These are phyloP conservation scores for Cryptotis parvus DNA, from an alignment of 2,113 vertebrate species.

Conservation along the genomic window DNA sequence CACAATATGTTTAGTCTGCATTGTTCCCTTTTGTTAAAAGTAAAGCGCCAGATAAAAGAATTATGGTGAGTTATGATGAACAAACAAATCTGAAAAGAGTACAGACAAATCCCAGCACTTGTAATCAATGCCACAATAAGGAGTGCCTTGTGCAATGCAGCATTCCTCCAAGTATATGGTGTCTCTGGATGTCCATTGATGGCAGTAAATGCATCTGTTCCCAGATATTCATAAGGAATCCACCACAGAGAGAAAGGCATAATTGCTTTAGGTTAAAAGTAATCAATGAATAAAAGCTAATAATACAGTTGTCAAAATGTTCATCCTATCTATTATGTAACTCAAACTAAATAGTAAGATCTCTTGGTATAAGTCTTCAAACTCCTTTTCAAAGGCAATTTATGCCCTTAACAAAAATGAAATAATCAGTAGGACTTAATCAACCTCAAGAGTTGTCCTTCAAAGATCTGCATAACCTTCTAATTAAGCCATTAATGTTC, in stretches of 20 bases:
- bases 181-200: background rate
- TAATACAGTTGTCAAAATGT: background rate
- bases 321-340: background rate
- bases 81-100: background rate
- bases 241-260: background rate
- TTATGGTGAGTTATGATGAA: background rate
- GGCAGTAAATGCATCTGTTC: background rate
- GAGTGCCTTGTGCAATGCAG: background rate
- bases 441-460: background rate
- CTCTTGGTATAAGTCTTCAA: background rate
- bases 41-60: too few species aligned
- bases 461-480: background rate
- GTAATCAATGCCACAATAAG: background rate
- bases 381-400: background rate
- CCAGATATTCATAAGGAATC: background rate
- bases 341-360: background rate
- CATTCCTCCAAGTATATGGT: background rate
- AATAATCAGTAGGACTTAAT: background rate
- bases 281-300: background rate
- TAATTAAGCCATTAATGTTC: constrained; percentile 18
- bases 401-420: background rate
- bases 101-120: background rate
- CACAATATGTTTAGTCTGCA: background rate
- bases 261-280: background rate
- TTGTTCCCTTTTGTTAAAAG: too few species aligned